Evolutionary conservation across 1,140 invertebrate species (phyloP).

Genomic region (Anoplolepis gracilipes): DNA sequence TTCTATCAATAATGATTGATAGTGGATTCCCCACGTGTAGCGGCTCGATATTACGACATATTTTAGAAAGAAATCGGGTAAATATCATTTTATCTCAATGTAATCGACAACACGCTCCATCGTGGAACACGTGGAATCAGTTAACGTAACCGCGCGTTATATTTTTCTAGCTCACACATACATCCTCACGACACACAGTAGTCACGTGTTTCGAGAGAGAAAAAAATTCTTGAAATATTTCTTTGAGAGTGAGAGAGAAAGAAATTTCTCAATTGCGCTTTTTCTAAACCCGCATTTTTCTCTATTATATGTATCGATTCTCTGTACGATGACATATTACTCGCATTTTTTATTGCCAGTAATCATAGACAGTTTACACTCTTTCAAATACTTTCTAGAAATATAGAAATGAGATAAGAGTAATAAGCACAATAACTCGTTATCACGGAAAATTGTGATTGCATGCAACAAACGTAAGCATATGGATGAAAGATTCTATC

Average conservation of each 20-base stretch:
- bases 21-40: constrained; percentile 40
- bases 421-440: background rate
- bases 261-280: background rate
- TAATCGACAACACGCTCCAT: constrained; percentile 18
- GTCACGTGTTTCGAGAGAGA: background rate
- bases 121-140: background rate
- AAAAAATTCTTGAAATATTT: background rate
- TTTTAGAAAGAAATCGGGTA: constrained; percentile 4
- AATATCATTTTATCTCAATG: constrained; percentile 60
- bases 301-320: background rate
- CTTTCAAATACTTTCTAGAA: constrained; percentile 28
- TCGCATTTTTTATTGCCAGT: background rate
- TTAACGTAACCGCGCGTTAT: background rate
- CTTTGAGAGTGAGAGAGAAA: too few relatives aligned
- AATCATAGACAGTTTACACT: background rate
- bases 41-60: constrained; percentile 52
- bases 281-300: background rate
- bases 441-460: background rate
- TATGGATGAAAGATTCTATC: background rate
- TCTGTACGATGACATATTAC: background rate
- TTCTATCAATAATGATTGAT: background rate
- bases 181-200: background rate
- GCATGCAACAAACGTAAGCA: background rate
- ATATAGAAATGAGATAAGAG: constrained; percentile 35
- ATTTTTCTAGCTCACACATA: background rate